Evolutionary conservation across 2,888 invertebrate genomes (phyloP), one percentile per base, ranked within the genome.

Genomic region (Pseudoips prasinana): DNA sequence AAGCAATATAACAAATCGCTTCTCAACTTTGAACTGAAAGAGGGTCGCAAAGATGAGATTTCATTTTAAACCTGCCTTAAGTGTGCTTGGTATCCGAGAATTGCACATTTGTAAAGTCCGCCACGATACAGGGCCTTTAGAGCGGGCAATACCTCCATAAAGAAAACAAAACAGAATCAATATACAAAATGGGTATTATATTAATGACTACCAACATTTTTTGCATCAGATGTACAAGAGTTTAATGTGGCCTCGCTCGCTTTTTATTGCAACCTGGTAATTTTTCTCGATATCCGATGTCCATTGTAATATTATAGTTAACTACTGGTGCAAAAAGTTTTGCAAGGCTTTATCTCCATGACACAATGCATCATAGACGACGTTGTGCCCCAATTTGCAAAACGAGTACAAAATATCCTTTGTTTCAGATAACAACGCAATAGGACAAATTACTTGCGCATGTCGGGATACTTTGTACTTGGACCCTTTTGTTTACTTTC

Each of bases 321-420:
- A 64, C 67, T 64, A 61, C 59, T 64, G 55, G 55, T 62, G 73
- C 70, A 79, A 80, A 80, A 77, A 75, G 46, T 66, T 75, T 75
- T 62, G 80, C 83, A 77, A 80, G 75, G 73, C 70, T 77, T 73
- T 74, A 68, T 70, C 68, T 66, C 45, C 39, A 44, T 43, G 47
- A 51, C 41, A 70, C 68, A 75, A 77, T 68, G 59, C 63, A 70
- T 66, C 71, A 64, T 80, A 82, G 82, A 71, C 61, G 60, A 67
- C 69, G 70, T 70, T 77, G 65, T 73, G 75, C 71, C 67, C 78
- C 66, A 81, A 73, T 84, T 84, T 74, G 73, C 69, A 60, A 73
- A 74, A 77, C 64, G 68, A 59, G 62, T 61, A 46, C 67, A 69
- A 65, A 59, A 68, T 65, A 54, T 55, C 53, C 62, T 63, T 82